A percentile compares a stretch with the other conserved stretches of the same genome.
Evolutionary conservation across 1,140 invertebrate genomes (phyloP).

Genomic region (Euborellia annulipes): DNA sequence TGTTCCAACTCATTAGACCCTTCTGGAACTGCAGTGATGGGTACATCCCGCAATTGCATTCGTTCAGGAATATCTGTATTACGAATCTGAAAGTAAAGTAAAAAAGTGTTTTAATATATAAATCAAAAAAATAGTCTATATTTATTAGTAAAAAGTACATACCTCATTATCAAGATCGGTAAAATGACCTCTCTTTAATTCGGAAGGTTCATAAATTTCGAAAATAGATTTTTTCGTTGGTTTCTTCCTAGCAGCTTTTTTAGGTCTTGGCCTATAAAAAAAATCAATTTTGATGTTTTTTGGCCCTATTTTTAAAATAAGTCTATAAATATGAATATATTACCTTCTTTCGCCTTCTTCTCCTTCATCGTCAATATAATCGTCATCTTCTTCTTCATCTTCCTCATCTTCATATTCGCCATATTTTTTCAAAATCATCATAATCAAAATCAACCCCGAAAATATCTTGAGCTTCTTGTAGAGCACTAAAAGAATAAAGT

Average conservation of each 20-base stretch:
- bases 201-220: conserved; percentile 93
- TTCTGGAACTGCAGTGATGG: conserved; percentile 58
- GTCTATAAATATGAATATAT: too few species aligned
- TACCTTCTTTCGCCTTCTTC: conserved; percentile 38
- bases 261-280: conserved; percentile 30
- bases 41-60: conserved; percentile 80
- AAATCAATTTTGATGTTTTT: too few species aligned
- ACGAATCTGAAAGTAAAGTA: conserved; percentile 40
- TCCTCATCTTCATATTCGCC: conserved; percentile 78
- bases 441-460: conserved; percentile 99
- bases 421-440: conserved; percentile 83
- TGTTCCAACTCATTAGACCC: conserved; percentile 78
- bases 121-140: background rate
- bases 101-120: conserved; percentile 6
- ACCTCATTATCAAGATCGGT: conserved; percentile 88
- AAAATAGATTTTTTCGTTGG: conserved; percentile 78
- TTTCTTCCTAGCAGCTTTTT: conserved; percentile 62
- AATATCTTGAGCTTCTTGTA: conserved; percentile 98
- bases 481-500: conserved; percentile 38
- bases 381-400: conserved; percentile 56
- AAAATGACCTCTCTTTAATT: conserved; percentile 89
- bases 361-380: conserved; percentile 54
- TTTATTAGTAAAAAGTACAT: conserved; percentile 2
- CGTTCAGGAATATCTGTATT: conserved; percentile 80
- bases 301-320: too few species aligned